Evolutionary conservation across 2,888 invertebrate species (phyloP).

Genomic region (Apamea epomidion): DNA sequence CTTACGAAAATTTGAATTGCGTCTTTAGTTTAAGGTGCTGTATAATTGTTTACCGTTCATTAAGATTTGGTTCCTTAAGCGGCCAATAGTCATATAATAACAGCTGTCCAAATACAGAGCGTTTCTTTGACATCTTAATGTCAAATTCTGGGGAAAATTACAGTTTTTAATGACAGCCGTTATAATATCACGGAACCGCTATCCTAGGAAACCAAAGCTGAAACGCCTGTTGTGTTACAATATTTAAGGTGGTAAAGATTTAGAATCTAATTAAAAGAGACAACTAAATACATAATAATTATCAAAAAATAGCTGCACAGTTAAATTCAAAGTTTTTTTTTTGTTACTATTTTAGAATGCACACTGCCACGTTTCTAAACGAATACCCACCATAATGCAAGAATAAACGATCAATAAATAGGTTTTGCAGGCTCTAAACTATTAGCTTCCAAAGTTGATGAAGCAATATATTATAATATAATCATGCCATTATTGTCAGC

Average conservation of each 20-base stretch:
- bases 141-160: background rate
- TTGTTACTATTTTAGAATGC: background rate
- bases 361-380: background rate
- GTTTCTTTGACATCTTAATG: background rate
- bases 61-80: background rate
- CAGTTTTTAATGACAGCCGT: background rate
- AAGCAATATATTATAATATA: constrained; percentile 40
- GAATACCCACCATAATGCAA: background rate
- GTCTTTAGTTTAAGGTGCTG: too few relatives aligned
- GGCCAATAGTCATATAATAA: too few relatives aligned
- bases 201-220: background rate
- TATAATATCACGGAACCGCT: background rate
- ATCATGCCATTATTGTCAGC: background rate
- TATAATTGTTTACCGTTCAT: background rate
- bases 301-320: background rate
- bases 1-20: too few relatives aligned
- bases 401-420: constrained; percentile 22
- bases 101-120: background rate
- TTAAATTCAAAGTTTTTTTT: background rate
- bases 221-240: background rate
- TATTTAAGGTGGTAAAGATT: background rate
- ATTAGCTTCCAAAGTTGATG: constrained; percentile 28
- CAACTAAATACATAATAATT: background rate
- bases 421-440: constrained; percentile 19
- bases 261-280: background rate